Base-by-base conservation (phyloP, 2,888 invertebrate genomes). In the Temnothorax rugatulus region DNA sequence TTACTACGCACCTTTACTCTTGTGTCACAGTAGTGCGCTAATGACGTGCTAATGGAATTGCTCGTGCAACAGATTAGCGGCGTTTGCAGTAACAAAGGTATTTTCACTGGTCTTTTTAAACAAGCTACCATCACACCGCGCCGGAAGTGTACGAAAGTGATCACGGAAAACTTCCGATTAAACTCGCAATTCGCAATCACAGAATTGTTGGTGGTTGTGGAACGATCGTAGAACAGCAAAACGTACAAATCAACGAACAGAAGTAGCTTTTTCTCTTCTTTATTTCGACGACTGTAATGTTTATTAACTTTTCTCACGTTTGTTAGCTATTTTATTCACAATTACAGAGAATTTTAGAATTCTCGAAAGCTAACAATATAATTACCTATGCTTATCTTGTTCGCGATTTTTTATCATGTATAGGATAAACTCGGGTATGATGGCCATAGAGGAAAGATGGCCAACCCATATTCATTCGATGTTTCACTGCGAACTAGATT, bases 161-260 rank as follows among this genome's bases (percentile, higher is more conserved):
- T 59, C 47, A 47, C 21, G 79, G 21, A 71, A 79, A 79, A 71
- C 59, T 69, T 77, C 29, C 47, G 59, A 81, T 81, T 73, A 47
- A 34, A 81, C 38, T 18, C 59, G 47, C 38, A 73, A 73, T 73
- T 18, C 59, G 47, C 38, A 73, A 73, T 73, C 74, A 73, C 34
- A 59, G 59, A 57, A 59, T 79, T 57, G 73, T 71, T 57, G 15
- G 44, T 44, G 18, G 59, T 34, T 21, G 57, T 74, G 13, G 18
- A 34, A 81, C n/a, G 21, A n/a, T 71, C 25, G 44, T 25, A 25
- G 25, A 59, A 59, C 71, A 7, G 18, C 18, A 47, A 59, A 73
- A 81, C 25, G 38, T 57, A 59, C 47, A 59, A 81, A 34, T 81
- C 74, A 47, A 73, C 13, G 9, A 59, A 21, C 7, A 73, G 8